Evolutionary conservation across 2,113 vertebrate species (phyloP).

Genomic region (Podarcis muralis): DNA sequence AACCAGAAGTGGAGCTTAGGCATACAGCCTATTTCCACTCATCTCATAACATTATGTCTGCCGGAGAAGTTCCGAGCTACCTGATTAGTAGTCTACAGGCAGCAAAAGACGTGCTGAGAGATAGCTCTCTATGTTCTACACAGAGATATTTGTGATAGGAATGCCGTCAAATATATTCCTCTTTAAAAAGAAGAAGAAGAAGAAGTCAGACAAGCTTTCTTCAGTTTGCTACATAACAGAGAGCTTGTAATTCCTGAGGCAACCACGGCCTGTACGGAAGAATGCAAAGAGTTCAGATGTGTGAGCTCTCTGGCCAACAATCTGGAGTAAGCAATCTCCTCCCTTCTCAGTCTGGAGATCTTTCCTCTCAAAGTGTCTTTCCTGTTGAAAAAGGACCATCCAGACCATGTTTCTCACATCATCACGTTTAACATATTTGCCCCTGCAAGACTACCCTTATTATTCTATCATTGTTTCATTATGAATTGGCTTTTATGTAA

Average conservation of each 20-base stretch:
- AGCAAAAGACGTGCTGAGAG: neutral
- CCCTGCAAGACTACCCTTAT: neutral
- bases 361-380: neutral
- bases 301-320: neutral
- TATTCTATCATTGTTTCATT: neutral
- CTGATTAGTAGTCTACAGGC: neutral
- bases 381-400: neutral
- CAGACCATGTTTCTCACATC: neutral
- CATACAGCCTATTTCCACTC: too few relatives aligned
- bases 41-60: neutral
- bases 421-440: neutral
- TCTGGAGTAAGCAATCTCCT: neutral
- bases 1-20: too few relatives aligned
- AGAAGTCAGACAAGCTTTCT: conserved; percentile 30
- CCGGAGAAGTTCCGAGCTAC: neutral
- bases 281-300: conserved; percentile 4
- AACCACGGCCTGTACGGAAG: neutral
- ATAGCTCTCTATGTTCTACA: neutral
- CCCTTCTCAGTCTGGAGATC: neutral
- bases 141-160: neutral
- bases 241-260: neutral
- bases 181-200: neutral
- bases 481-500: too few relatives aligned
- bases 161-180: neutral
- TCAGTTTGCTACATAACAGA: conserved; percentile 8